Conservation (phyloP, 2,113 vertebrate species). For the Anolis carolinensis region DNA sequence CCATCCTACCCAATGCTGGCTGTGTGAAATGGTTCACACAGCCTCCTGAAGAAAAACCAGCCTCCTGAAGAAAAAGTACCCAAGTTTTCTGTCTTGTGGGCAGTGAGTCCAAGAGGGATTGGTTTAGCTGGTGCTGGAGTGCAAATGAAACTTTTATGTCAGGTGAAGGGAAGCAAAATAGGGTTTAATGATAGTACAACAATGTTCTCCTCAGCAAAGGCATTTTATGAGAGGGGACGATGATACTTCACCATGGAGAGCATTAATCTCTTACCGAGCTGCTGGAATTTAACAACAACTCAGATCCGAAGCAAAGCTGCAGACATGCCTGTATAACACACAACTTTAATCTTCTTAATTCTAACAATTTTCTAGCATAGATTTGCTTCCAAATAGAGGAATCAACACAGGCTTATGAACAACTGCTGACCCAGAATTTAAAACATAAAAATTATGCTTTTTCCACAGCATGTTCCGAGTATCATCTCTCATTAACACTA, state of each 20-base stretch:
- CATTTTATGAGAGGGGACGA: background rate
- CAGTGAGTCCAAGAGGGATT: background rate
- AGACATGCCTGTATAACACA: background rate
- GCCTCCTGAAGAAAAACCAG: no score
- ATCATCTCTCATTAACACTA: background rate
- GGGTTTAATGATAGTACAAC: background rate
- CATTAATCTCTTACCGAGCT: constrained; percentile 30
- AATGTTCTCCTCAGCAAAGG: background rate
- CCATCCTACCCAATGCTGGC: no score
- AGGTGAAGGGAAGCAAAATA: background rate
- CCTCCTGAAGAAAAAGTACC: no score
- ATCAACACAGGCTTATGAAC: constrained; percentile 15
- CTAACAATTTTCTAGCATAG: constrained; percentile 18
- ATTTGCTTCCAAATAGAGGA: constrained; percentile 22
- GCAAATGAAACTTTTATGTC: background rate
- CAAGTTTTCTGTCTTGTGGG: no score
- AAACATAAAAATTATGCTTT: background rate
- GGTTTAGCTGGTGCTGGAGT: no score
- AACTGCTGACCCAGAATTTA: constrained; percentile 15
- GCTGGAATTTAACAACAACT: constrained; percentile 28
- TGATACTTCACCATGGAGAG: background rate
- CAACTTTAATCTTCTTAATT: constrained; percentile 28
- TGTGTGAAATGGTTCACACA: no score
- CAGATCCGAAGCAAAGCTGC: constrained; percentile 31
- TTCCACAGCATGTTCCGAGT: background rate